Percentiles rank a stretch among this genome's conserved stretches.
Evolutionary conservation across 2,888 invertebrate genomes (phyloP).

Genomic region (Cosmia pyralina): DNA sequence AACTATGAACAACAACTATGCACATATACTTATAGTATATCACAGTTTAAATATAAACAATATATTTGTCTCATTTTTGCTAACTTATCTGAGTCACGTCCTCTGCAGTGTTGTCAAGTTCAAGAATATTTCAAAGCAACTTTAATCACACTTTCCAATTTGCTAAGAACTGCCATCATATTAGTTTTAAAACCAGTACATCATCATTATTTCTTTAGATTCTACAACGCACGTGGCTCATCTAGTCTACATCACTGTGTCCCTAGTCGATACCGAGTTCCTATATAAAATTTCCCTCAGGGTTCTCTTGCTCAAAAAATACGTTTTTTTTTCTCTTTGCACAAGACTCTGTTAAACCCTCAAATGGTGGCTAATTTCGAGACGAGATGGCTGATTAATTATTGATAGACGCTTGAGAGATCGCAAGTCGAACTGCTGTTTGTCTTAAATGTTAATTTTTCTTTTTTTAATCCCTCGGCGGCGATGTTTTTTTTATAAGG

Average conservation of each 20-base stretch:
- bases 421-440: conserved; percentile 79
- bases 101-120: too few relatives aligned
- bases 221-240: conserved; percentile 26
- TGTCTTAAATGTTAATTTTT: conserved; percentile 86
- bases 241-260: conserved; percentile 68
- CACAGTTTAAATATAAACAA: too few relatives aligned
- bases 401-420: conserved; percentile 85
- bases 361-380: conserved; percentile 87
- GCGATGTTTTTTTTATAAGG: conserved; percentile 79
- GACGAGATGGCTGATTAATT: conserved; percentile 87
- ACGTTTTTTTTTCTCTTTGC: conserved; percentile 77
- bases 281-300: conserved; percentile 89
- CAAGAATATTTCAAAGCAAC: too few relatives aligned
- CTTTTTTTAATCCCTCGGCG: conserved; percentile 77
- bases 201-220: too few relatives aligned
- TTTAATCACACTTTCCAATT: too few relatives aligned
- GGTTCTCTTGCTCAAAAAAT: conserved; percentile 77
- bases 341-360: conserved; percentile 83
- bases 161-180: too few relatives aligned
- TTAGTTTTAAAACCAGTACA: too few relatives aligned
- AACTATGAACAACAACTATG: too few relatives aligned
- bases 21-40: too few relatives aligned
- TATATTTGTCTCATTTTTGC: too few relatives aligned
- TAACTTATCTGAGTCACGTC: too few relatives aligned
- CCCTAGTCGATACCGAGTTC: conserved; percentile 81